A percentile compares a stretch with the other conserved stretches of the same genome.
Evolutionary conservation across 2,113 vertebrate genomes (phyloP).

Genomic region (Ibidorhyncha struthersii): DNA sequence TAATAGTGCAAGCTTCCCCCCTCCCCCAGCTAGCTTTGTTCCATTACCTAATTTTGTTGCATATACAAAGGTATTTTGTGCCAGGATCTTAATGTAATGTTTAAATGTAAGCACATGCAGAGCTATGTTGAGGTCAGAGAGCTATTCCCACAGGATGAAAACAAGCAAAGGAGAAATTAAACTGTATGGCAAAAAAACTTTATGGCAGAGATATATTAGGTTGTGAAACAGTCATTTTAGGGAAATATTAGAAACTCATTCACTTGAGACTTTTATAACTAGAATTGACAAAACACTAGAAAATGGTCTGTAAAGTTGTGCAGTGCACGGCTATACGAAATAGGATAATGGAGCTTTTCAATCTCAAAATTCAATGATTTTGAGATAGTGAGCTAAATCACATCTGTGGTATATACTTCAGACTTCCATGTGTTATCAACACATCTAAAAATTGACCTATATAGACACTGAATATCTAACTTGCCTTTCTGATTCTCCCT

Average conservation of each 20-base stretch:
- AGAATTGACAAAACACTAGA: slow-evolving; percentile 7
- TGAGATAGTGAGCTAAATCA: not conserved
- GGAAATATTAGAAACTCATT: not conserved
- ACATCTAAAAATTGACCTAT: not conserved
- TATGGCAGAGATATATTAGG: not conserved
- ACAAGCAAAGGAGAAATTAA: not conserved
- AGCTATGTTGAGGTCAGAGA: not conserved
- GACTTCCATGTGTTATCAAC: not conserved
- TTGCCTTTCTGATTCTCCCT: not conserved
- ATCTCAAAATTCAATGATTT: not conserved
- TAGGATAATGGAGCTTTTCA: slow-evolving; percentile 4
- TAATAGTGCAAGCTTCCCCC: not conserved
- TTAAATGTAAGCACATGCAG: not conserved
- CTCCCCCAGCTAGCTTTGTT: not conserved
- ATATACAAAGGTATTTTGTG: not conserved
- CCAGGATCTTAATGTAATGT: not conserved
- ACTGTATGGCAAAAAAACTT: not conserved
- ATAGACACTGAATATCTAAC: not conserved
- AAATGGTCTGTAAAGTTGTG: not conserved
- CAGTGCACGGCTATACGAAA: not conserved
- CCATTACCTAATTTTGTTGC: not conserved
- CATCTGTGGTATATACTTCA: not conserved
- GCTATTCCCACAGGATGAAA: not conserved
- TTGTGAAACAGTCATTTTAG: not conserved
- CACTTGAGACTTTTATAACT: not conserved